Evolutionary conservation across 2,797 vertebrate species (phyloP), one percentile per base, ranked within the genome.

Genomic region (Clarias pachynema): DNA sequence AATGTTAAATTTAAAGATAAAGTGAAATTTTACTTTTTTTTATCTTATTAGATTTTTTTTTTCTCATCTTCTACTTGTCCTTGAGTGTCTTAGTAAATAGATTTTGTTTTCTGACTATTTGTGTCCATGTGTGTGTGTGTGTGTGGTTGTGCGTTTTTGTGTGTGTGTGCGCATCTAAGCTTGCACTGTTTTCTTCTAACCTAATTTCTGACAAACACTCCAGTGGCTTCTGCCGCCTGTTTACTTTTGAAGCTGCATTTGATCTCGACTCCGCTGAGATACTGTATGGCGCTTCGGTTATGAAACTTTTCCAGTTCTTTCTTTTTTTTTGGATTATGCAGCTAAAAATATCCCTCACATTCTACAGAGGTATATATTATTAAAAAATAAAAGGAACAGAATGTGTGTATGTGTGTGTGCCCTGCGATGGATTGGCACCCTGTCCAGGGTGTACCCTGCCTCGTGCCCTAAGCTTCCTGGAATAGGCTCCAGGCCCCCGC

Each of bases 201-300:
- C 88, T 87, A 87, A 90, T 90, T 88, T 88, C 81, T 60, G 78
- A 20, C 79, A 85, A 83, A 74, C 85, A 83, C 83, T 83, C 84
- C 68, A 16, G 63, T 53, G 60, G 66, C 53, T 86, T 59, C 85
- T 78, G 78, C 56, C 34, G 56, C 40, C 60, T 70, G 62, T 84
- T 49, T 14, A 26, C 81, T 87, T 49, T 89, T 90, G 85, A 88
- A 86, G 87, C 84, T 83, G 79, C 20, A 29, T 86, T 87, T 86
- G 85, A 88, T 86, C 56, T 80, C 15, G 6, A 10, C 22, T 34
- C 15, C 29, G n/a, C 56, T 14, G 40, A 49, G 60, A 65, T 12
- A 2, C 44, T 49, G 44, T 49, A 31, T 24, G 65, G 24, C 29
- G 6, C 57, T 29, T 56, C 4, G 0, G 26, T 78, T 34, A 78